Conservation (phyloP, 2,888 invertebrate genomes). For the Eulithis prunata region DNA sequence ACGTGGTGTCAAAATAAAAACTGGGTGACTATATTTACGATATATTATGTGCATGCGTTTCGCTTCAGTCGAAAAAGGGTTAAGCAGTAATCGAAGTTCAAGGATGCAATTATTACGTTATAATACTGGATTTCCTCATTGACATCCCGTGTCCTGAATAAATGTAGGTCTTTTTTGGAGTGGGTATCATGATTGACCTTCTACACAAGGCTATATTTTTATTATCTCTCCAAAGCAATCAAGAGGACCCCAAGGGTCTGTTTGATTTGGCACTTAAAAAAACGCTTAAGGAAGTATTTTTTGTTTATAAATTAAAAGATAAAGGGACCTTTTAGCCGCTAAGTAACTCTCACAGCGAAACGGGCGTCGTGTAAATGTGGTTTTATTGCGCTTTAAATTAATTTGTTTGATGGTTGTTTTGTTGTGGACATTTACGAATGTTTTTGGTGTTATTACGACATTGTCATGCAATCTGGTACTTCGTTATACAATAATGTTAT, state of each 20-base stretch:
- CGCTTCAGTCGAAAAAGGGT: no score
- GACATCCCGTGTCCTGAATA: constrained; percentile 43
- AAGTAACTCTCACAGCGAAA: constrained; percentile 30
- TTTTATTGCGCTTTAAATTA: constrained; percentile 33
- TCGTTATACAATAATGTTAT: neutral
- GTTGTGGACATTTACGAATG: constrained; percentile 11
- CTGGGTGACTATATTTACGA: no score
- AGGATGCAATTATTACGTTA: constrained; percentile 17
- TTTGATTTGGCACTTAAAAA: constrained; percentile 31
- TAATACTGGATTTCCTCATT: constrained; percentile 27
- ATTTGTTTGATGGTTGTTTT: constrained; percentile 28
- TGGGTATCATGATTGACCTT: constrained; percentile 40
- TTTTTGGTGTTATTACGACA: constrained; percentile 8
- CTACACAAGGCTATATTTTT: constrained; percentile 43
- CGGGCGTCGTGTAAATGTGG: constrained; percentile 25
- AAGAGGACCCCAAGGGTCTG: constrained; percentile 32
- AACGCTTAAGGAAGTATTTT: constrained; percentile 29
- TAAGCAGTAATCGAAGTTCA: constrained; percentile 14
- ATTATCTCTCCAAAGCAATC: constrained; percentile 38
- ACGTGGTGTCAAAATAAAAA: no score
- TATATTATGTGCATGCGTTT: no score
- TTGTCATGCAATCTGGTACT: constrained; percentile 21
- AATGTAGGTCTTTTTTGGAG: constrained; percentile 40
- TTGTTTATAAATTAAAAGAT: constrained; percentile 31
- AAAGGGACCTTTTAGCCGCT: constrained; percentile 27